Evolutionary conservation across 2,888 invertebrate species (phyloP), one percentile per base, ranked within the genome.

Genomic region (Listrodromus nycthemerus): DNA sequence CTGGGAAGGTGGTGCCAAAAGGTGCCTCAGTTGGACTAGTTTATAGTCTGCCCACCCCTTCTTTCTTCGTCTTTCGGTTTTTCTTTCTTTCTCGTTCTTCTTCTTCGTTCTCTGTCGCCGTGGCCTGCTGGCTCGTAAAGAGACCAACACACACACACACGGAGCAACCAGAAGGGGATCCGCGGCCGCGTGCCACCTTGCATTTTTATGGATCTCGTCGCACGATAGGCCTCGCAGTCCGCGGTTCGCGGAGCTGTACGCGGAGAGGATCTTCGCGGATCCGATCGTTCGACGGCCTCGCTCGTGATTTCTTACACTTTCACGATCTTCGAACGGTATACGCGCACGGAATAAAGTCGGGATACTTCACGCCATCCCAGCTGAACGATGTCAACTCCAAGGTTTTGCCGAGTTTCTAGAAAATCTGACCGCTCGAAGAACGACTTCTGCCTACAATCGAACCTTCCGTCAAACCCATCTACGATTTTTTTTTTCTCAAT

Each of bases 11-110:
- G 75, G 71, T 71, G 71, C 30, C 30, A 30, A 74, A 74, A 74
- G 67, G 52, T 48, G 27, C 27, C 45, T 6, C 41, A 58, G 76
- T 63, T 80, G 80, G 66, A 81, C 88, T 86, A 87, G 86, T 89
- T 86, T 88, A 89, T 84, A 88, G 89, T 91, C 89, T 90, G 89
- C 91, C 91, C 90, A 91, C 91, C 89, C 88, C n/a, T n/a, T 37
- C 37, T 37, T 37, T 10, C 8, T 37, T 37, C 10, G 8, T 37
- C 37, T 8, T 10, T 37, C 37, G 10, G 10, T 88, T 21, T 63
- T 66, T 70, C 33, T 21, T 19, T 70, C 10, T 70, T 50, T 3
- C 21, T 61, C 24, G n/a, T n/a, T 45, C 24, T 77, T 58, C 58
- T 13, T 71, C 33, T 8, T 27, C 33, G 61, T 70, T 58, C 33